Base-by-base conservation (phyloP, 2,888 invertebrate species). In the Parnassius glacialis region DNA sequence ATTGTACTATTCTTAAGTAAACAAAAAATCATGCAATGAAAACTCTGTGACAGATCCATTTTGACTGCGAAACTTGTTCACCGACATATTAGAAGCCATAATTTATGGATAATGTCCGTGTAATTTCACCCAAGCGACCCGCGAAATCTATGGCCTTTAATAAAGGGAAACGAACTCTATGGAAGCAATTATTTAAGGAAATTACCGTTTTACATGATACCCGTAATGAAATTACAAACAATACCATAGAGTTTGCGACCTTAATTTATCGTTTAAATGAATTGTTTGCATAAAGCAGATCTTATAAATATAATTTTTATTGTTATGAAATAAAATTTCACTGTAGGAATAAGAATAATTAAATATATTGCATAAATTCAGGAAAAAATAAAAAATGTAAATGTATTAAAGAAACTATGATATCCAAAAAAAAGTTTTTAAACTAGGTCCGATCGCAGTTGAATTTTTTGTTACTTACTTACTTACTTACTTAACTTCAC, bases 141-240 rank as follows among this genome's bases (percentile, higher is more conserved):
- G 75, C 76, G 74, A 83, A 89, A 90, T 90, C 89, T 89, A 90
- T 88, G 85, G 88, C 77, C 83, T 85, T 87, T 89, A 90, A 90
- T 90, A 89, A 90, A 87, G 83, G 88, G 73, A 80, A 84, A 85
- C 83, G 76, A 80, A 83, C 80, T 82, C 81, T 81, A 83, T 80
- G 80, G 78, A 75, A 79, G 85, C 85, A 87, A 89, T 89, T 87
- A 87, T 86, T 89, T 85, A 83, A 84, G 81, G 72, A 84, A 85
- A 89, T 89, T 88, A 84, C 84, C 80, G 80, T 78, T 81, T 80
- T 79, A 84, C 83, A 84, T 83, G 84, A 82, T 80, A 77, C 75
- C 77, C 75, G 80, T 84, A 85, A 86, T 87, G 79, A 83, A 84
- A 87, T 84, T 81, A 80, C 83, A 80, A 83, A 82, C 52, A 64